A percentile compares a stretch with the other conserved stretches of the same genome.
Evolutionary conservation across 53 echinoderm and acorn worm species (phyloP).

Genomic region (Echinometra lucunter): DNA sequence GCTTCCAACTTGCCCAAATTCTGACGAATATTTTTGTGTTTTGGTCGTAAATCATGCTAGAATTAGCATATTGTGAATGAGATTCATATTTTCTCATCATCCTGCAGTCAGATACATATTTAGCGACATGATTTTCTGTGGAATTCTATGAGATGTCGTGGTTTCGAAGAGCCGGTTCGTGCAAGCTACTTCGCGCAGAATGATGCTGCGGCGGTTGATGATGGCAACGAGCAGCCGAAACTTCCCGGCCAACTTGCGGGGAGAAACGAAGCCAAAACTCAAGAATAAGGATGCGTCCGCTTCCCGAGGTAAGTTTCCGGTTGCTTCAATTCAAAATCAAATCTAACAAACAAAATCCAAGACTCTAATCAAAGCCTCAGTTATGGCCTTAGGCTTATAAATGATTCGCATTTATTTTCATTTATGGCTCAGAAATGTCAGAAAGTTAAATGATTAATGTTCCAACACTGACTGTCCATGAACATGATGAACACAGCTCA

Average conservation of each 20-base stretch:
- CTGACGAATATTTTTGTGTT: neutral
- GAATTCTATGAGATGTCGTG: conserved; percentile 2
- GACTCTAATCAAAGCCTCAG: no score
- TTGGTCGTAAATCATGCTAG: neutral
- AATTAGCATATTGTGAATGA: neutral
- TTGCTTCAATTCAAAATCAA: no score
- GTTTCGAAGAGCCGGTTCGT: conserved; percentile 27
- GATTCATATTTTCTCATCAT: neutral
- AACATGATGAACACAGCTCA: no score
- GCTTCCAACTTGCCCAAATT: neutral
- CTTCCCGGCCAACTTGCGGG: conserved; percentile 34
- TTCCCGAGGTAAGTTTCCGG: conserved; percentile 32
- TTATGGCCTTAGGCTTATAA: no score
- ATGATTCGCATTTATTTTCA: no score
- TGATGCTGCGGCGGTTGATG: conserved; percentile 67
- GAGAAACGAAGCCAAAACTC: conserved; percentile 50
- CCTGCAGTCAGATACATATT: neutral
- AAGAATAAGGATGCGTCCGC: conserved; percentile 13
- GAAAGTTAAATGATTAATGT: no score
- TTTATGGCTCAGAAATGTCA: no score
- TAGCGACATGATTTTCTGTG: neutral
- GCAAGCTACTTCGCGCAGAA: neutral
- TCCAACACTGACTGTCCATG: no score
- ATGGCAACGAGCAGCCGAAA: conserved; percentile 70
- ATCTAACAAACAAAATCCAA: no score